Evolutionary conservation across 2,888 invertebrate genomes (phyloP).

Genomic region (Erannis defoliaria): DNA sequence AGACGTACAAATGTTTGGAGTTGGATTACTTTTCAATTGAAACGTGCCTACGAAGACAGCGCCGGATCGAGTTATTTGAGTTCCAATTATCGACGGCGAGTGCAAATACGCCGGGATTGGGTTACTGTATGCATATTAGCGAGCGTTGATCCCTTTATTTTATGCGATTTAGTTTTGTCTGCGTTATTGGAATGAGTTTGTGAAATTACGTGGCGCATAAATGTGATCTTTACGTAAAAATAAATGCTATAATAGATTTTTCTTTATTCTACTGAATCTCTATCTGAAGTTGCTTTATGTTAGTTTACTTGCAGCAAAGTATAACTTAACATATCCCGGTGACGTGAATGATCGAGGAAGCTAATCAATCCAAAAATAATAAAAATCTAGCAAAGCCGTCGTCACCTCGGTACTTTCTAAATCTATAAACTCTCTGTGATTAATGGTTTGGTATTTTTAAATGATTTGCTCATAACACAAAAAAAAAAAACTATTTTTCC

Average conservation of each 20-base stretch:
- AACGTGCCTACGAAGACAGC: slow-evolving; percentile 83
- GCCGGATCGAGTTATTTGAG: slow-evolving; percentile 79
- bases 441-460: no score
- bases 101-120: slow-evolving; percentile 74
- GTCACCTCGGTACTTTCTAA: no score
- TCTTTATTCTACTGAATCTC: background rate
- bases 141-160: slow-evolving; percentile 43
- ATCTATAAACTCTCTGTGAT: no score
- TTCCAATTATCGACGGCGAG: slow-evolving; percentile 80
- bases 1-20: slow-evolving; percentile 83
- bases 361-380: no score
- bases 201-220: background rate
- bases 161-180: slow-evolving; percentile 44
- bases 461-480: no score
- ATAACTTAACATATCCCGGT: no score
- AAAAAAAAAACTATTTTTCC: no score
- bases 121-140: slow-evolving; percentile 78
- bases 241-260: background rate
- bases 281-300: background rate
- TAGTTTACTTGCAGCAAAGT: background rate
- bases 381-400: no score
- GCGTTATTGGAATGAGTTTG: slow-evolving; percentile 27
- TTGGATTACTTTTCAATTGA: slow-evolving; percentile 83
- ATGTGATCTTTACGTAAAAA: background rate
- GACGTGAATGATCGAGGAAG: no score